Percentiles rank a stretch among this genome's conserved stretches.
Evolutionary conservation across 30 jellyfish, hydroid and myxozoan genomes (phyloP).

Genomic region (Sanderia malayensis): DNA sequence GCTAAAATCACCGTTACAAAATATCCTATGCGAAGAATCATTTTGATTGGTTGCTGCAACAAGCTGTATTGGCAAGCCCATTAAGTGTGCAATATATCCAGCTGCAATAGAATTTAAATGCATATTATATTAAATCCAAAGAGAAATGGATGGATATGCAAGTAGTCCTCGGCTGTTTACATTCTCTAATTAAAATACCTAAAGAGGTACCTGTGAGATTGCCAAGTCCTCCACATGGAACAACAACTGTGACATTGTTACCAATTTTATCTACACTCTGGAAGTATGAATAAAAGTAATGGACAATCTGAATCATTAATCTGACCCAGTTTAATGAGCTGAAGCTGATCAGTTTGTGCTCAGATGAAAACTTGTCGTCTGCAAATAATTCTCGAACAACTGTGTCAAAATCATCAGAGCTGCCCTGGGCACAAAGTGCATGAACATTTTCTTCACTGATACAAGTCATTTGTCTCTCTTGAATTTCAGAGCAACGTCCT

Average conservation of each 20-base stretch:
- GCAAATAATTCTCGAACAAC: slow-evolving; percentile 11
- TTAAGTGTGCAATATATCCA: slow-evolving; percentile 45
- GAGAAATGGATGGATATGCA: no score
- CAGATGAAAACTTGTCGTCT: slow-evolving; percentile 21
- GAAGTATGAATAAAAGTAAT: slow-evolving; percentile 59
- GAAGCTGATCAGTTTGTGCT: slow-evolving; percentile 34
- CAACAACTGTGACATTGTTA: slow-evolving; percentile 40
- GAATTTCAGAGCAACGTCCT: slow-evolving; percentile 74
- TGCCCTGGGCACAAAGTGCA: slow-evolving; percentile 62
- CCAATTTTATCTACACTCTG: slow-evolving; percentile 25
- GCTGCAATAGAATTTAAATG: slow-evolving; percentile 26
- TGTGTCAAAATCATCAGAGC: slow-evolving; percentile 66
- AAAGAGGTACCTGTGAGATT: slow-evolving; percentile 91
- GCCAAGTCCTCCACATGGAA: slow-evolving; percentile 94
- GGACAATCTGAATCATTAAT: slow-evolving; percentile 69
- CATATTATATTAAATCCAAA: no score
- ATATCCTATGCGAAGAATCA: slow-evolving; percentile 23
- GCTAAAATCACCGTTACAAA: slow-evolving; percentile 18
- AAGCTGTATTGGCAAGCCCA: slow-evolving; percentile 68
- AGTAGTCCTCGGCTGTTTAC: no score
- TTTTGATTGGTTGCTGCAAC: slow-evolving; percentile 64
- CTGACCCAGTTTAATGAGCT: slow-evolving; percentile 67
- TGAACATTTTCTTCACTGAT: slow-evolving; percentile 60
- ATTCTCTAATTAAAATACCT: no score
- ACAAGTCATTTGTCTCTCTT: slow-evolving; percentile 74